phyloP scores from a whole-genome alignment of 2,113 vertebrate genomes.

The Leptosomus discolor region DNA sequence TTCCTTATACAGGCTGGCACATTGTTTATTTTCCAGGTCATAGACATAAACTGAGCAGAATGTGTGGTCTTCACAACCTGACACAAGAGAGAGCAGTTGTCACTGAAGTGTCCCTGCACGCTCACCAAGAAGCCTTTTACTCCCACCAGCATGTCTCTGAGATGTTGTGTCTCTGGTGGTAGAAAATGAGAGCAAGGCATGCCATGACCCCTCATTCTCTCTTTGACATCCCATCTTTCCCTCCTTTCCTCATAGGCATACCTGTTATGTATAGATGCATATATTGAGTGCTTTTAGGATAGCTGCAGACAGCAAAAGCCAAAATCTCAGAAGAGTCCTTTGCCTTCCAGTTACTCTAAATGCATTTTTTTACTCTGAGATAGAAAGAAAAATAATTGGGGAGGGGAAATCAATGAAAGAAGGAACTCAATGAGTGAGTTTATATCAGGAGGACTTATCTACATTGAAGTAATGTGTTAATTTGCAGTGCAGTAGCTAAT shows the following conservation, averaged over 20 bases:
- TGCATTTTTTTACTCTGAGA: background rate
- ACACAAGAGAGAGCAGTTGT: background rate
- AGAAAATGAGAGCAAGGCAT: background rate
- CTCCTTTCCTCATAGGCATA: background rate
- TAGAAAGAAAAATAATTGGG: background rate
- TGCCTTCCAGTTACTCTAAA: background rate
- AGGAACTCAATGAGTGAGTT: background rate
- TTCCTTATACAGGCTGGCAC: background rate
- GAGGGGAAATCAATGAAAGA: background rate
- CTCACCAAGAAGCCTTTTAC: background rate
- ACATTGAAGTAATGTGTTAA: background rate
- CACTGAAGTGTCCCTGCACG: fast-evolving
- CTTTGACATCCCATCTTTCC: background rate
- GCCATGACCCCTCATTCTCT: background rate
- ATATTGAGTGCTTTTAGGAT: background rate
- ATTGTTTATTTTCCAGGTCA: background rate
- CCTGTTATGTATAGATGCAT: background rate
- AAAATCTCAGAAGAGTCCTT: background rate
- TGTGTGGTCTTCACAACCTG: background rate
- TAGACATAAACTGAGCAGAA: background rate
- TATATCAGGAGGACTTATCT: background rate
- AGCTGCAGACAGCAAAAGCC: background rate
- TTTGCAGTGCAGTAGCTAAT: background rate
- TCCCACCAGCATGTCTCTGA: background rate
- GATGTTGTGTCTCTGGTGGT: background rate